Base-by-base conservation (phyloP, 2,888 invertebrate species). In the Lymantria monacha region DNA sequence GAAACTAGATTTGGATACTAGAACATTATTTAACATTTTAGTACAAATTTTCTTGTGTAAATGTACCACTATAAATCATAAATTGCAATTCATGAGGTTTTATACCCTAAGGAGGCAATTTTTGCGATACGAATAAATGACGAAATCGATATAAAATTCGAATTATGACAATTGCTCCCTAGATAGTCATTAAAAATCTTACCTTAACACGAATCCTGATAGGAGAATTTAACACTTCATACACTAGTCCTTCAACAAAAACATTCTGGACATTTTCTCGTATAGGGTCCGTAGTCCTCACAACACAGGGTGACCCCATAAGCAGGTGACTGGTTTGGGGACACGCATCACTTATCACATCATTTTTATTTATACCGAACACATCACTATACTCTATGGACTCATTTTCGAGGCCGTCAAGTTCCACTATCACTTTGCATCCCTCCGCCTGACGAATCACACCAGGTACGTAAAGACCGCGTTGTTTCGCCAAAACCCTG, bases 261-360 rank as follows among this genome's bases (percentile, higher is more conserved):
- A 96, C 93, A 79, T 93, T 94, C 62, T 94, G 94, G 62, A 95
- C 93, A 67, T 90, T 92, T 52, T 93, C 93, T 75, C 92, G 82
- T 57, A 78, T 84, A 3, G 76, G 74, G 64, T 94, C 94, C 45
- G 93, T 92, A 68, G 94, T 94, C 62, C 94, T 93, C 57, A 96
- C 95, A 83, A 97, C 98, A 64, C 98, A 97, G 51, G 94, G 92
- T 45, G 95, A 95, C 38, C 96, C 96, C 54, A 95, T 87, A 61
- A 93, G 93, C 73, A 98, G 93, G 89, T 97, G 96, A 67, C 94
- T 95, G 70, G 95, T 93, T 74, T 94, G 96, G 33, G 98, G 98
- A 85, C 97, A 96, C 65, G 97, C 97, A 83, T 99, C 98, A 74
- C 97, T 95, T 71, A 98, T 97, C 79, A 98, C 95, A 85, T 97